Conservation (phyloP, 2,888 invertebrate genomes). For the Selenia dentaria region DNA sequence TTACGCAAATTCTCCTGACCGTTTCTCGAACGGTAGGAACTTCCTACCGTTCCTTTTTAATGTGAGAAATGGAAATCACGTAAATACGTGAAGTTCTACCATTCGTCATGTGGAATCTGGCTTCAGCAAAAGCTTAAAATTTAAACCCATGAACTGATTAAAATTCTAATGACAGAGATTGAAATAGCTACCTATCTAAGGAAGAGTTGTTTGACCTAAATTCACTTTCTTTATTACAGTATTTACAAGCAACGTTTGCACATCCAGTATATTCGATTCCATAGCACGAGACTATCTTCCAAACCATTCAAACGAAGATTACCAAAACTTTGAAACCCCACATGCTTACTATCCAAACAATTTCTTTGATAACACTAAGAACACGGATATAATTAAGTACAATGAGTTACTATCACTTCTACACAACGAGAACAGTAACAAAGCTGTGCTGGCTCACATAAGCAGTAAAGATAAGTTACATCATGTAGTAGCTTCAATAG, state of each 20-base stretch:
- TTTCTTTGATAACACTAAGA: not conserved
- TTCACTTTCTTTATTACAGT: not conserved
- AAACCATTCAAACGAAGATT: not conserved
- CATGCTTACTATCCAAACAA: not conserved
- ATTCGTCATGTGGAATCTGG: too few species aligned
- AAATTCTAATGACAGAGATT: too few species aligned
- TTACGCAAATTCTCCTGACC: too few species aligned
- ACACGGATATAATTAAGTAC: not conserved
- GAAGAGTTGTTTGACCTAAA: not conserved
- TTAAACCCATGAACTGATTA: too few species aligned
- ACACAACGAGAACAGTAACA: constrained; percentile 11
- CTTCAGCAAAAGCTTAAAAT: too few species aligned
- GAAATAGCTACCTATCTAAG: too few species aligned
- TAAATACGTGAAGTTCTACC: too few species aligned
- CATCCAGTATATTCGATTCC: not conserved
- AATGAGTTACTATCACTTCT: constrained; percentile 1
- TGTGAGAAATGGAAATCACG: too few species aligned
- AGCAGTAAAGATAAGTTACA: not conserved
- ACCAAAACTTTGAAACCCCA: not conserved
- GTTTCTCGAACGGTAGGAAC: too few species aligned
- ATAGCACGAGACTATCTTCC: not conserved
- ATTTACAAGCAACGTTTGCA: not conserved
- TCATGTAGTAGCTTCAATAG: not conserved
- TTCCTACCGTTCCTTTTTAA: too few species aligned
- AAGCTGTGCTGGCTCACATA: constrained; percentile 3